Evolutionary conservation across 2,888 invertebrate genomes (phyloP), one percentile per base, ranked within the genome.

Genomic region (Agriopis leucophaearia): DNA sequence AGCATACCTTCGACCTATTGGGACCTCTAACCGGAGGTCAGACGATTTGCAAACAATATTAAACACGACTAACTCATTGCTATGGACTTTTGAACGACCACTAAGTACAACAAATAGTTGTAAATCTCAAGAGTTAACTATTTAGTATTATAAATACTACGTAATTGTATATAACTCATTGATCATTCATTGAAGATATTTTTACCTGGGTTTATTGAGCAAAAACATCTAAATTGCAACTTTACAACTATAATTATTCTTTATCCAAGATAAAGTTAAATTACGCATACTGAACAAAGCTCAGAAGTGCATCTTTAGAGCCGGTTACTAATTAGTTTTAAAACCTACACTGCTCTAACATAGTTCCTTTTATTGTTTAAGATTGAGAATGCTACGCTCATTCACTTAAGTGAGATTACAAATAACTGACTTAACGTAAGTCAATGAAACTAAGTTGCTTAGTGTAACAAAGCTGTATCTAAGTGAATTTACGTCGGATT

Each of bases 241-340:
- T n/a, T 4, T 27, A 15, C 6, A 7, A 52, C 4, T 10, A 15
- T n/a, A 4, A 1, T 8, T 13, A 50, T 60, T 12, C 27, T 52
- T 40, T 27, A 60, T 47, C 40, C 9, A 35, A 51, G 56, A 64
- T 64, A 51, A 63, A 56, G 52, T 27, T 27, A 27, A 27, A 47
- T 35, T 54, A 58, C 44, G 62, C 68, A 63, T 67, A 68, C 42
- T 42, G 68, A 40, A 58, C 59, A 47, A 59, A 66, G 70, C 71
- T 74, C 51, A 69, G 66, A 36, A 69, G 58, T 57, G 71, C 52
- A 44, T 52, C 69, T 67, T 54, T 35, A 74, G 63, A 71, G 71
- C 67, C 67, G 67, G 72, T 74, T 59, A 77, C 72, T 82, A 82
- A 83, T 82, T 80, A 76, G 73, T 76, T 80, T 81, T 73, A 78